Evolutionary conservation across 2,797 vertebrate species (phyloP), one percentile per base, ranked within the genome.

Genomic region (Clarias laeviceps): DNA sequence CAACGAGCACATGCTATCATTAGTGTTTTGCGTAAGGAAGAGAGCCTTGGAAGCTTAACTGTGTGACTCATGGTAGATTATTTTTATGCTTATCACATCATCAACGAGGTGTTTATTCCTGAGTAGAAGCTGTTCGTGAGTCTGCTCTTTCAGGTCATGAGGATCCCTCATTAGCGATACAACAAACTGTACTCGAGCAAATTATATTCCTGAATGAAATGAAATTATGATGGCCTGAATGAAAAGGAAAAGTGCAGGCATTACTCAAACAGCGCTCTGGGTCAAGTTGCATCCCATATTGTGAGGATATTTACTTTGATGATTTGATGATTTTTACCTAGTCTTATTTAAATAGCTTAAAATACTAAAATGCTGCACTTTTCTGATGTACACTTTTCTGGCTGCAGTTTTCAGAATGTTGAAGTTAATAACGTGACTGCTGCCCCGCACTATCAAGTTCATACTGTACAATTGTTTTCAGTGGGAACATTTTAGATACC

Each of bases 11-110:
- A 27, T 20, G 72, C 45, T 74, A 54, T 74, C 54, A 54, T 74
- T 74, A 74, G 72, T 74, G 45, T 59, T 77, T 77, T 54, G 54
- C 22, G 7, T 77, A n/a, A 56, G n/a, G 45, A 27, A 74, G 70
- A 50, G 5, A 50, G 45, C 40, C 50, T 22, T 29, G 7, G 73
- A 76, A 18, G 54, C 73, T 22, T 77, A 77, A 77, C 73, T 22
- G 50, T 1, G 0, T 54, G 29, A 59, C 29, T 77, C 72, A 56
- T n/a, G 27, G n/a, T 74, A 56, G 72, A 74, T 54, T 20, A 54
- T 74, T 56, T 57, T 57, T 59, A 6, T 12, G 54, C 32, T 12
- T 78, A 5, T 61, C 56, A 78, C 56, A 78, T 78, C 56, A 34
- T 29, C 56, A 78, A 12, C 34, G 74, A 78, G 20, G 29, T 22